Conservation (phyloP, 1,140 invertebrate species). For the Lasioglossum albipes region DNA sequence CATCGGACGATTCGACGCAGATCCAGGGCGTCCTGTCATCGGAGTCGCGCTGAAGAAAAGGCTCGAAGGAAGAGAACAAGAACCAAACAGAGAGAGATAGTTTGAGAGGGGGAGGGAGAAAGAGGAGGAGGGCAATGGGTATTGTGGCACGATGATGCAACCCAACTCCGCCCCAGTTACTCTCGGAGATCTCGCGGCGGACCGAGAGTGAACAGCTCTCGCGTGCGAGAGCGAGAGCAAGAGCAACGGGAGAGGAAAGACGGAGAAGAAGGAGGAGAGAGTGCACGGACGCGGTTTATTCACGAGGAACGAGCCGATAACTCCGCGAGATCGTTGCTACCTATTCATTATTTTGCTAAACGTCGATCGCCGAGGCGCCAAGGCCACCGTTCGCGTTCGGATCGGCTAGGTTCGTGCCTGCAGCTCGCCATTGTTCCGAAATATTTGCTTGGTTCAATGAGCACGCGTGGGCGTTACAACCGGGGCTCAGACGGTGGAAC, state of each 20-base stretch:
- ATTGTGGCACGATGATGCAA: conserved; percentile 69
- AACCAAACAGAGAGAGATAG: neutral
- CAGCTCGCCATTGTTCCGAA: conserved; percentile 62
- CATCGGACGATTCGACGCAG: conserved; percentile 49
- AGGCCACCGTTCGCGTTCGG: conserved; percentile 54
- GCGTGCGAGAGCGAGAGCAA: neutral
- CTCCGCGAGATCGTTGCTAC: conserved; percentile 64
- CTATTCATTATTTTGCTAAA: conserved; percentile 73
- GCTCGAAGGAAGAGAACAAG: neutral
- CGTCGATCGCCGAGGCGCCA: conserved; percentile 67
- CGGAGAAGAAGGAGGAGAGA: conserved; percentile 36
- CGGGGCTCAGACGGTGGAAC: no score
- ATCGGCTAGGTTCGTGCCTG: neutral
- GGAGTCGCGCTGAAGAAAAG: conserved; percentile 14
- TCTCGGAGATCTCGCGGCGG: conserved; percentile 50
- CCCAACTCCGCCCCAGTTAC: conserved; percentile 75
- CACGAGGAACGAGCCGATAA: conserved; percentile 62
- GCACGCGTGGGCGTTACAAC: conserved; percentile 41
- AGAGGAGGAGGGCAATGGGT: conserved; percentile 29
- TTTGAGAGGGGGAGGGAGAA: neutral
- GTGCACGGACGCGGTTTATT: conserved; percentile 55
- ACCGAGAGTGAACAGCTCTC: conserved; percentile 15
- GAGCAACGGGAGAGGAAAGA: conserved; percentile 13
- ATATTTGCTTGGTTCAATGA: conserved; percentile 54
- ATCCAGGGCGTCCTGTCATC: conserved; percentile 45